Percentiles rank a stretch among this genome's conserved stretches.
Conservation (phyloP, 2,888 invertebrate genomes). For the Drosophila emarginata region DNA sequence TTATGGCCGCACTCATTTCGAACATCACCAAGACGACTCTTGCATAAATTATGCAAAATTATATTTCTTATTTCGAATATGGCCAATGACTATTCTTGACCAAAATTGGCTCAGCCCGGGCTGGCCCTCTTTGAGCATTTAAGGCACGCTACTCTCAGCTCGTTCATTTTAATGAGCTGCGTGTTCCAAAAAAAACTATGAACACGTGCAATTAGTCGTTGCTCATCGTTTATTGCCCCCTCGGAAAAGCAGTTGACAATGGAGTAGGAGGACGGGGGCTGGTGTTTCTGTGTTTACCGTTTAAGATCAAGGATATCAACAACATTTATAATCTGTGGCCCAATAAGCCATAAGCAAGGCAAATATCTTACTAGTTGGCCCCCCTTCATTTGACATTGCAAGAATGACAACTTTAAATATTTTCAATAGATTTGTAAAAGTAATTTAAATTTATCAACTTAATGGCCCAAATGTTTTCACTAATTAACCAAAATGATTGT, state of each 20-base stretch:
- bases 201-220: slow-evolving; percentile 40
- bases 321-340: slow-evolving; percentile 34
- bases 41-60: slow-evolving; percentile 64
- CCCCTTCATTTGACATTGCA: slow-evolving; percentile 31
- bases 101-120: slow-evolving; percentile 25
- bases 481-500: slow-evolving; percentile 48
- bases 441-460: slow-evolving; percentile 34
- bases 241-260: slow-evolving; percentile 60
- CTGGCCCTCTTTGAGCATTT: slow-evolving; percentile 25
- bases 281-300: slow-evolving; percentile 31
- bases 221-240: slow-evolving; percentile 19
- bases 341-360: slow-evolving; percentile 26
- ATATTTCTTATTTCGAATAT: slow-evolving; percentile 39
- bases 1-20: slow-evolving; percentile 43
- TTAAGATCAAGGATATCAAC: slow-evolving; percentile 65
- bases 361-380: neutral
- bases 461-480: slow-evolving; percentile 33
- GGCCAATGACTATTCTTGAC: slow-evolving; percentile 49
- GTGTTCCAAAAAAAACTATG: slow-evolving; percentile 15
- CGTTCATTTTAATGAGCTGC: slow-evolving; percentile 21
- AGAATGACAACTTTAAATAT: slow-evolving; percentile 36
- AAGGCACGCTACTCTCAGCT: slow-evolving; percentile 19
- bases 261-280: slow-evolving; percentile 17
- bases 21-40: slow-evolving; percentile 32
- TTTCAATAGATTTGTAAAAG: neutral